Base-by-base conservation (phyloP, 1,140 invertebrate genomes). In the Cydia pomonella region DNA sequence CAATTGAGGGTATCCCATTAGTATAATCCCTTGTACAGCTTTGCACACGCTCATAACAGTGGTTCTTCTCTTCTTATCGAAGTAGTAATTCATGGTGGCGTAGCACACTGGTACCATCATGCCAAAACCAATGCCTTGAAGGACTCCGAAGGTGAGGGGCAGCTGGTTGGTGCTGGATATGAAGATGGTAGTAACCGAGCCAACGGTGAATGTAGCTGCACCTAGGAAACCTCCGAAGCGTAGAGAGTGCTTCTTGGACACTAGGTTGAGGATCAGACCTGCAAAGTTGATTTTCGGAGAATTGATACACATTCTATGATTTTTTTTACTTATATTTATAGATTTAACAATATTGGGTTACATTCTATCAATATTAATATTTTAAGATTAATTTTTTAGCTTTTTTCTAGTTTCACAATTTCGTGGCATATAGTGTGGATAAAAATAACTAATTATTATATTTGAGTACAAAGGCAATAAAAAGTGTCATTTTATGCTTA, bases 41-140 rank as follows among this genome's bases (percentile, higher is more conserved):
- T 96, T 95, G 71, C 93, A 93, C 7, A 94, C 84, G 73, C 94
- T 94, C 94, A 95, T 95, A 72, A 95, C 93, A 78, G 94, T 89
- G 0, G 94, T 94, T 73, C 94, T 93, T 75, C 94, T 93, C 75
- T 93, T 94, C 73, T 91, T 92, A 0, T 94, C 91, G 62, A 95
- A 95, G 75, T 95, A 95, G 27, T 87, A 84, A 76, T 95, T 95
- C 38, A 95, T 90, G 0, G 92, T 93, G 1, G 94, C 93, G 75
- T 95, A 95, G 18, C 89, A 89, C 5, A 94, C 93, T 25, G 94
- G 94, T 47, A 95, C 90, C 77, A 95, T 93, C 16, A 95, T 88
- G 0, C 95, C 95, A 66, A 95, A 94, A 18, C 94, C 89, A 18
- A 92, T 87, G 64, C 95, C 95, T 90, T 95, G 94, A 0, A 95